These are phyloP conservation scores for Allophyes oxyacanthae DNA, from an alignment of 2,888 invertebrate genomes.

Conservation along the genomic window DNA sequence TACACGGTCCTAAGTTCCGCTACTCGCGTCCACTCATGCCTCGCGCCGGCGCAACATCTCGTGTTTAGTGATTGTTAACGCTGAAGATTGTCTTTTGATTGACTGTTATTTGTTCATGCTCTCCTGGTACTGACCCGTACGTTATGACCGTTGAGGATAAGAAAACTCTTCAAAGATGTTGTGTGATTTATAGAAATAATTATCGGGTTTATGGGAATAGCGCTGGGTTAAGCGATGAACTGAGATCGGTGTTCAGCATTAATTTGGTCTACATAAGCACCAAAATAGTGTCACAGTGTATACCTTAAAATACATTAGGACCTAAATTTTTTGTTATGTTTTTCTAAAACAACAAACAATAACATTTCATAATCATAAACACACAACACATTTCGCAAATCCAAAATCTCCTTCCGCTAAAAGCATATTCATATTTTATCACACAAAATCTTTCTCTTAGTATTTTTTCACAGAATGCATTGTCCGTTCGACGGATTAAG, in stretches of 20 bases:
- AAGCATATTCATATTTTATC: slow-evolving; percentile 33
- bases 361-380: too few species aligned
- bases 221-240: too few species aligned
- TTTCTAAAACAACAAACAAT: too few species aligned
- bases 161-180: slow-evolving; percentile 27
- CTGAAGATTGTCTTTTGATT: slow-evolving; percentile 60
- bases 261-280: too few species aligned
- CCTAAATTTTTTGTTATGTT: too few species aligned
- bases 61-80: slow-evolving; percentile 54
- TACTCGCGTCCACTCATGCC: slow-evolving; percentile 16
- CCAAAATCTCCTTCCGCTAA: slow-evolving; percentile 17
- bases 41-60: slow-evolving; percentile 28
- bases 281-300: too few species aligned
- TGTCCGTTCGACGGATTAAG: slow-evolving; percentile 59
- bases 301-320: too few species aligned
- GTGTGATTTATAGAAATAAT: slow-evolving; percentile 42
- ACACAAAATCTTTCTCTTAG: slow-evolving; percentile 24
- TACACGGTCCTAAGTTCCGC: background rate
- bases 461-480: slow-evolving; percentile 51
- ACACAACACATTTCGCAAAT: slow-evolving; percentile 3
- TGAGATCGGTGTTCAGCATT: too few species aligned
- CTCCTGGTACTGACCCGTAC: slow-evolving; percentile 58
- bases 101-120: slow-evolving; percentile 63
- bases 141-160: slow-evolving; percentile 35
- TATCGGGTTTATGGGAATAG: slow-evolving; percentile 33